Conservation (phyloP, 37 sponge, comb jelly and placozoan species). For the Ephydatia muelleri region DNA sequence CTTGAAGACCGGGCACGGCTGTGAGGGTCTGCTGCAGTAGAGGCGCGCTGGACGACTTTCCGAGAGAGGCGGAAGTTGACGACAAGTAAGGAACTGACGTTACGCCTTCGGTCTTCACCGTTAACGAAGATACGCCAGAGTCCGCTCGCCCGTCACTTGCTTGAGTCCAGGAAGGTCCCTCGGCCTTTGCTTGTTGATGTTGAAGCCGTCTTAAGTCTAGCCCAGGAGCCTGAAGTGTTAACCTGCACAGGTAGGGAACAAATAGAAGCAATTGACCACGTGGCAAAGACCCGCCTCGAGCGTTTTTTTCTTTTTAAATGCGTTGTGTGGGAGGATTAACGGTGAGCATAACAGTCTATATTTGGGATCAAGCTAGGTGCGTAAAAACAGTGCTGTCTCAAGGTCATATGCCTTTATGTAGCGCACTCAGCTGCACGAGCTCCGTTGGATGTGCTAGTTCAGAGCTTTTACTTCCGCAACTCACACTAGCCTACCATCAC, state of each 20-base stretch:
- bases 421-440: not conserved
- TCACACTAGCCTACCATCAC: not conserved
- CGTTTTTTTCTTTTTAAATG: not conserved
- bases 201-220: not conserved
- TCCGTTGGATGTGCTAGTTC: not conserved
- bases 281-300: not conserved
- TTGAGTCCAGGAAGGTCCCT: not conserved
- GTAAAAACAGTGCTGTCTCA: not conserved
- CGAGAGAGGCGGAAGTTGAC: not conserved
- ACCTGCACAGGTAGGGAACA: not conserved
- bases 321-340: not conserved
- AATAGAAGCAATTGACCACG: not conserved
- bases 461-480: not conserved
- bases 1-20: not conserved
- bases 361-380: not conserved
- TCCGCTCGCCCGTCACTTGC: not conserved
- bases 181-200: not conserved
- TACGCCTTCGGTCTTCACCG: slow-evolving; percentile 43
- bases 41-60: not conserved
- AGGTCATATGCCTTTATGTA: not conserved
- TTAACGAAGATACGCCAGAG: slow-evolving; percentile 14
- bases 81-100: slow-evolving; percentile 13
- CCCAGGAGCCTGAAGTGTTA: not conserved
- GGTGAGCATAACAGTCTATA: not conserved
- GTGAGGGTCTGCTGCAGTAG: not conserved